phyloP scores from a whole-genome alignment of 1,140 invertebrate genomes.

The Homalodisca vitripennis region DNA sequence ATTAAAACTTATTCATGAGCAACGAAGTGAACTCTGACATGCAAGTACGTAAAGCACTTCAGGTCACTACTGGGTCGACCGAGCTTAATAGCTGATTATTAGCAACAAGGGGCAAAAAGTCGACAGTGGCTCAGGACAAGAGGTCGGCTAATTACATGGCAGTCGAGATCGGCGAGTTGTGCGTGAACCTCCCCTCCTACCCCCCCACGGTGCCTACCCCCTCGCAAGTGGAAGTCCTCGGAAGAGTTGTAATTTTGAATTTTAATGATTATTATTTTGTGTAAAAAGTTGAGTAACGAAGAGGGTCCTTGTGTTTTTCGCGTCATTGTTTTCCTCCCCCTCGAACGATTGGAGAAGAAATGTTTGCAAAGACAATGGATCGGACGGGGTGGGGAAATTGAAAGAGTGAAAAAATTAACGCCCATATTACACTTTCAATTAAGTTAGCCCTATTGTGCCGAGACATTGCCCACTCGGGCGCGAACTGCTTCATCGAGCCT shows the following conservation, averaged over 20 bases:
- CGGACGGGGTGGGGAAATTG: not conserved
- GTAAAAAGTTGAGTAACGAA: not conserved
- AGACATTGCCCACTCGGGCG: no score
- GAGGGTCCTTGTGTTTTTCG: conserved; percentile 9
- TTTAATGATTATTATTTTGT: conserved; percentile 12
- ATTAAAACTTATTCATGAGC: no score
- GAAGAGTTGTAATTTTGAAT: conserved; percentile 1
- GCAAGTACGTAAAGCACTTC: no score
- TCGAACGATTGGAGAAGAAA: not conserved
- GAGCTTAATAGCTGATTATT: no score
- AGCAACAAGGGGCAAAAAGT: no score
- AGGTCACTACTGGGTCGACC: no score
- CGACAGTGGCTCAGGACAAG: no score
- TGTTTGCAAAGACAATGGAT: conserved; percentile 1
- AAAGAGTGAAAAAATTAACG: conserved; percentile 27
- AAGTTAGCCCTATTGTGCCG: conserved; percentile 15
- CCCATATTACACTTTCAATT: conserved; percentile 29
- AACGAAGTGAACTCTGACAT: no score
- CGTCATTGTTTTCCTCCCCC: conserved; percentile 8
- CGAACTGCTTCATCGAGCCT: no score
- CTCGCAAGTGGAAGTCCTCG: not conserved
- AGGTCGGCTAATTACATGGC: no score
- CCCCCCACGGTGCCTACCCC: not conserved
- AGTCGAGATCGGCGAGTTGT: no score
- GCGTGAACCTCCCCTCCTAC: not conserved